phyloP scores from a whole-genome alignment of 2,113 vertebrate species.

The Arizona elegans region DNA sequence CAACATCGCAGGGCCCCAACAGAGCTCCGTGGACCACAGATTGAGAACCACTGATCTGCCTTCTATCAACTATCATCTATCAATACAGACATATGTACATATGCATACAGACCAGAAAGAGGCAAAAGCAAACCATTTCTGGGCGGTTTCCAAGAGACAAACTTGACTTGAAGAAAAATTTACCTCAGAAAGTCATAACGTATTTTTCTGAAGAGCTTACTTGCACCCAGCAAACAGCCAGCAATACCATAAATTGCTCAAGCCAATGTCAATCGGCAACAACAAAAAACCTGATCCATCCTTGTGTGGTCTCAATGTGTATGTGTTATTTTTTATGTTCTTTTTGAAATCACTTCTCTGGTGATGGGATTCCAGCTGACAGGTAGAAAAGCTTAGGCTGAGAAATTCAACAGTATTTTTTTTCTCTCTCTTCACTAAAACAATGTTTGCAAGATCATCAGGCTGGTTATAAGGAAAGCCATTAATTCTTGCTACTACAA shows the following conservation, averaged over 20 bases:
- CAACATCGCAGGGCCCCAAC: too few relatives aligned
- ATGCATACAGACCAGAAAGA: not conserved
- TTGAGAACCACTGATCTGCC: too few relatives aligned
- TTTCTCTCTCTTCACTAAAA: slow-evolving; percentile 15
- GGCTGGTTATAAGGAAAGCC: slow-evolving; percentile 11
- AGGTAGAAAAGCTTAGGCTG: not conserved
- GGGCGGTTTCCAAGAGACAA: not conserved
- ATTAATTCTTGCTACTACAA: not conserved
- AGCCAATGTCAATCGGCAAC: not conserved
- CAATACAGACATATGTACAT: not conserved
- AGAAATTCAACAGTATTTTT: slow-evolving; percentile 10
- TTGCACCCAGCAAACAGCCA: not conserved
- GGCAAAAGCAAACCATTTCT: not conserved
- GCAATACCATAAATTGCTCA: not conserved
- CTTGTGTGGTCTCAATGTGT: not conserved
- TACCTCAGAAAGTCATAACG: not conserved
- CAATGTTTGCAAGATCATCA: slow-evolving; percentile 14
- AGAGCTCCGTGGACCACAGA: too few relatives aligned
- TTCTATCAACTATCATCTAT: not conserved
- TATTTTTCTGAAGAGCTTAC: not conserved
- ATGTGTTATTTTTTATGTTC: not conserved
- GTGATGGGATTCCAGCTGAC: not conserved
- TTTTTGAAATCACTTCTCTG: slow-evolving; percentile 22
- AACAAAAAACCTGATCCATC: not conserved
- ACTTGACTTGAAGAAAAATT: not conserved